A percentile compares a stretch with the other conserved stretches of the same genome.
Evolutionary conservation across 2,888 invertebrate species (phyloP).

Genomic region (Agrochola litura): DNA sequence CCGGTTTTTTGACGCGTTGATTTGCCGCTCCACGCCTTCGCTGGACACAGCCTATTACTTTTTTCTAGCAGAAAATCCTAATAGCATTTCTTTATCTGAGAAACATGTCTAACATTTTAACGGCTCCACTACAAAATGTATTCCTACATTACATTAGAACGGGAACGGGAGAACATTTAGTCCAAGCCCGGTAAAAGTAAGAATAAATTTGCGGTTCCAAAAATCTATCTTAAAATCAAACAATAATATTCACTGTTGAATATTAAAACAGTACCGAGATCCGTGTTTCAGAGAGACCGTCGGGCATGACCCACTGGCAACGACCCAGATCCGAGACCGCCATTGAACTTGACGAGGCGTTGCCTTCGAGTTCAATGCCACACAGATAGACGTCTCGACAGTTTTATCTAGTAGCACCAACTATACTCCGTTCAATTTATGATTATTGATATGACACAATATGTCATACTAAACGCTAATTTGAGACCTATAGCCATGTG

Average conservation of each 20-base stretch:
- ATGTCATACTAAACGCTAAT: background rate
- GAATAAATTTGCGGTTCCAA: background rate
- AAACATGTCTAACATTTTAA: background rate
- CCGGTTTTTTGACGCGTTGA: background rate
- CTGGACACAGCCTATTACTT: background rate
- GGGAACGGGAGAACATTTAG: background rate
- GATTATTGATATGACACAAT: background rate
- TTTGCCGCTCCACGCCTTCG: background rate
- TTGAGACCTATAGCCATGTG: background rate
- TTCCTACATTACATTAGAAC: too few relatives aligned
- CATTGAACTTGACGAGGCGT: slow-evolving; percentile 41
- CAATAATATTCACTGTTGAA: background rate
- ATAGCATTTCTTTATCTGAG: background rate
- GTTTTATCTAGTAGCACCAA: background rate
- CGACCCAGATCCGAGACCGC: slow-evolving; percentile 20
- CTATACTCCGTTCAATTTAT: background rate
- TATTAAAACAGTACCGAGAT: background rate
- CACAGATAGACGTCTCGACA: background rate
- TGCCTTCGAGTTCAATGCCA: slow-evolving; percentile 38
- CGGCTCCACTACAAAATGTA: background rate
- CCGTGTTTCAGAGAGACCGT: background rate
- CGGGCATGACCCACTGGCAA: slow-evolving; percentile 45
- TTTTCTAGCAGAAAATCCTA: background rate
- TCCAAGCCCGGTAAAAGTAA: background rate
- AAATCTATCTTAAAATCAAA: background rate